phyloP scores from a whole-genome alignment of 2,888 invertebrate species.

The Empis livida region DNA sequence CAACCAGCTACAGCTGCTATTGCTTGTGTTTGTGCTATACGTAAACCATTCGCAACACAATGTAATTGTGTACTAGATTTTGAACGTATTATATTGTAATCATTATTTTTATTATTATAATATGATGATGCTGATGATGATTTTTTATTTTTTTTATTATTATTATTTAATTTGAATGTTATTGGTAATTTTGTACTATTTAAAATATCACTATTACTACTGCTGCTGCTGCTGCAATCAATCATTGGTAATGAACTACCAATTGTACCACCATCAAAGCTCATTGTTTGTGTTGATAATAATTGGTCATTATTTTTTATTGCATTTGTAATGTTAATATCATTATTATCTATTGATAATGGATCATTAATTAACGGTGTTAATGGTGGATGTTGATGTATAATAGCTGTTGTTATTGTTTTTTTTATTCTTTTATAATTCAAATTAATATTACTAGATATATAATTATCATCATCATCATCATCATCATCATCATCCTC shows the following conservation, averaged over 20 bases:
- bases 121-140: no score
- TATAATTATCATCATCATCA: background rate
- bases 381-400: background rate
- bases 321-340: no score
- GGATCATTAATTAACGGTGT: no score
- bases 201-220: background rate
- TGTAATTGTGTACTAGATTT: conserved; percentile 21
- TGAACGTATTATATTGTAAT: conserved; percentile 16
- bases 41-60: conserved; percentile 54
- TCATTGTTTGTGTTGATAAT: background rate
- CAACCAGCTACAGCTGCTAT: conserved; percentile 60
- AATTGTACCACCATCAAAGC: background rate
- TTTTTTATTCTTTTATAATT: background rate
- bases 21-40: conserved; percentile 56
- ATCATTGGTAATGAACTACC: background rate
- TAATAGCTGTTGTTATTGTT: background rate
- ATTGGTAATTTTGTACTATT: background rate
- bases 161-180: conserved; percentile 5
- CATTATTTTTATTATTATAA: conserved; percentile 4
- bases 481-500: background rate
- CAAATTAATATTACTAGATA: background rate
- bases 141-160: conserved; percentile 19
- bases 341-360: no score
- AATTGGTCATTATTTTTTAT: no score
- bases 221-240: no score